Evolutionary conservation across 64 coral and sea anemone genomes (phyloP).

Genomic region (Pocillopora damicornis): DNA sequence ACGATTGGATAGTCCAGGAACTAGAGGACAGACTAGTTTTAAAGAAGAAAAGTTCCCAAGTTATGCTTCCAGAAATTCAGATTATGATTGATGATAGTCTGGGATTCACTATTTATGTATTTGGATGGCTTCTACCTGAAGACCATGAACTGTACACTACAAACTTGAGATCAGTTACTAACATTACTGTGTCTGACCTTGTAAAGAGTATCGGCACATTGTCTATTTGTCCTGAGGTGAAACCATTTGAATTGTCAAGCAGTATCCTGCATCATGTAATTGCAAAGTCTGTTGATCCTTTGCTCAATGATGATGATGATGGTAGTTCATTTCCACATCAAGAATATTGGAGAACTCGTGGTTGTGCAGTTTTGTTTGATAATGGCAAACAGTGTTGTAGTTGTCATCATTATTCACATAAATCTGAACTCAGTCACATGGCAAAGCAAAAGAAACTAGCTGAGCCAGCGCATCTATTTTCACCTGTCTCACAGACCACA

Average conservation of each 20-base stretch:
- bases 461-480: slow-evolving; percentile 29
- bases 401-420: slow-evolving; percentile 35
- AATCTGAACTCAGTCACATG: slow-evolving; percentile 13
- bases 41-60: not conserved
- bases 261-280: slow-evolving; percentile 47
- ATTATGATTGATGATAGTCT: slow-evolving; percentile 64
- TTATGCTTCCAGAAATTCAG: slow-evolving; percentile 45
- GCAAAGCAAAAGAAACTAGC: slow-evolving; percentile 37
- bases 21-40: slow-evolving; percentile 46
- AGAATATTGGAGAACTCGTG: slow-evolving; percentile 44
- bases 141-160: slow-evolving; percentile 49
- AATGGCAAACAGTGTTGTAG: slow-evolving; percentile 24
- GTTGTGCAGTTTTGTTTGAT: slow-evolving; percentile 48
- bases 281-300: slow-evolving; percentile 50
- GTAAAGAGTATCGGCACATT: slow-evolving; percentile 26
- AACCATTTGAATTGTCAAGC: slow-evolving; percentile 19
- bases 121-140: slow-evolving; percentile 55
- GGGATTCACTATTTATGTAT: slow-evolving; percentile 55
- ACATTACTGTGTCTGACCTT: slow-evolving; percentile 55
- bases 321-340: slow-evolving; percentile 38
- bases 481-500: slow-evolving; percentile 38
- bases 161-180: slow-evolving; percentile 33
- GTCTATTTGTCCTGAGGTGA: slow-evolving; percentile 56
- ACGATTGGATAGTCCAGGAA: slow-evolving; percentile 43
- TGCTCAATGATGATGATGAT: slow-evolving; percentile 39